Evolutionary conservation across 2,113 vertebrate genomes (phyloP).

Genomic region (Pavo muticus): DNA sequence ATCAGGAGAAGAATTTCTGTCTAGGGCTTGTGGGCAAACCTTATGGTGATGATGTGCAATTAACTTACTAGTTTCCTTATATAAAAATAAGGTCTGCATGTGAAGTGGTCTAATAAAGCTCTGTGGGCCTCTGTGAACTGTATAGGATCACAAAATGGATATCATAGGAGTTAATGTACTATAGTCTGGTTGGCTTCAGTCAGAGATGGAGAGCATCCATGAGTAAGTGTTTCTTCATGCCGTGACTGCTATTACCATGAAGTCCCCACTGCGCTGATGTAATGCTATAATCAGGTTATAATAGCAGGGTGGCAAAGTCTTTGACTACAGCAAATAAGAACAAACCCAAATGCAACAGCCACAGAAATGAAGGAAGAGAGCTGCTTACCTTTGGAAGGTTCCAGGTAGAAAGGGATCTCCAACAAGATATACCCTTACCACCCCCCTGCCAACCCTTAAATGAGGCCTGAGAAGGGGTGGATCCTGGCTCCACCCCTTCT

Average conservation of each 20-base stretch:
- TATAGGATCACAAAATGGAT: neutral
- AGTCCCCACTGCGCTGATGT: neutral
- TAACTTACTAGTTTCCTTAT: neutral
- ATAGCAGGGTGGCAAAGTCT: too few relatives aligned
- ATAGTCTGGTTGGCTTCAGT: neutral
- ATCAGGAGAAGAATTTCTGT: neutral
- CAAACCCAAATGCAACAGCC: too few relatives aligned
- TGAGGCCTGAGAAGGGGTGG: too few relatives aligned
- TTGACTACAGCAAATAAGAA: too few relatives aligned
- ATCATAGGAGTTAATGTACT: neutral
- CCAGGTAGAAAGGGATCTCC: too few relatives aligned
- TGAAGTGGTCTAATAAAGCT: neutral
- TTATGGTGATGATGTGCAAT: neutral
- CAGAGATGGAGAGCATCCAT: neutral
- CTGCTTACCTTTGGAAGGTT: too few relatives aligned
- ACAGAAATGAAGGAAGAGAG: too few relatives aligned
- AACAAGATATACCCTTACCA: too few relatives aligned
- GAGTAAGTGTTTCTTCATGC: neutral
- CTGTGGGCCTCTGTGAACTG: neutral
- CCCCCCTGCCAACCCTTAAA: too few relatives aligned
- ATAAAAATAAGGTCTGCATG: neutral
- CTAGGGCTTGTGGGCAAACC: neutral
- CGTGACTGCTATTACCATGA: neutral
- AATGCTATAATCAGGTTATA: too few relatives aligned
- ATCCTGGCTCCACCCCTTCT: too few relatives aligned